phyloP scores from a whole-genome alignment of 2,113 vertebrate genomes.

The Gallinago undulata region DNA sequence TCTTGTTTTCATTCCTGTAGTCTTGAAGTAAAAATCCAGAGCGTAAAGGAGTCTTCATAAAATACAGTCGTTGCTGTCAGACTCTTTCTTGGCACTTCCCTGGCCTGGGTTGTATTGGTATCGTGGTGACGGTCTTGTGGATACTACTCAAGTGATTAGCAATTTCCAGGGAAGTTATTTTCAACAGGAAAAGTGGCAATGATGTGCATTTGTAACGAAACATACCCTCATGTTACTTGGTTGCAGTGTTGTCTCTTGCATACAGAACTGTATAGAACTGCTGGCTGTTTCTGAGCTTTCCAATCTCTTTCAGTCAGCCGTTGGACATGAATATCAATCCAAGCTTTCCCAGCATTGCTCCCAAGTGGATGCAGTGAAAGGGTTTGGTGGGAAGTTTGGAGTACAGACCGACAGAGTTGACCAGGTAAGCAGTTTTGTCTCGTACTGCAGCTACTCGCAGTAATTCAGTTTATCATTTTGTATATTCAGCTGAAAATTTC shows the following conservation, averaged over 20 bases:
- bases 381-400: conserved; percentile 95
- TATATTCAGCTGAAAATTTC: background rate
- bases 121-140: background rate
- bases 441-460: background rate
- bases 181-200: background rate
- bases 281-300: background rate
- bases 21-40: background rate
- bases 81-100: background rate
- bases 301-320: conserved; percentile 83
- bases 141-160: background rate
- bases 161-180: background rate
- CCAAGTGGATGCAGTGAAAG: conserved; percentile 90
- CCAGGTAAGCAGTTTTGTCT: conserved; percentile 77
- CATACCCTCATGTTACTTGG: background rate
- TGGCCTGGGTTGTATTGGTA: background rate
- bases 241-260: background rate
- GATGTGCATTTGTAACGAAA: background rate
- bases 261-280: background rate
- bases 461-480: background rate
- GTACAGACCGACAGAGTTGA: conserved; percentile 92
- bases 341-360: conserved; percentile 93
- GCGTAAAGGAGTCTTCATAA: background rate
- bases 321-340: conserved; percentile 94
- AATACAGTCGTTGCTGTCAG: background rate
- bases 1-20: background rate